Evolutionary conservation across 2,113 vertebrate genomes (phyloP), one percentile per base, ranked within the genome.

Genomic region (Meleagris gallopavo): DNA sequence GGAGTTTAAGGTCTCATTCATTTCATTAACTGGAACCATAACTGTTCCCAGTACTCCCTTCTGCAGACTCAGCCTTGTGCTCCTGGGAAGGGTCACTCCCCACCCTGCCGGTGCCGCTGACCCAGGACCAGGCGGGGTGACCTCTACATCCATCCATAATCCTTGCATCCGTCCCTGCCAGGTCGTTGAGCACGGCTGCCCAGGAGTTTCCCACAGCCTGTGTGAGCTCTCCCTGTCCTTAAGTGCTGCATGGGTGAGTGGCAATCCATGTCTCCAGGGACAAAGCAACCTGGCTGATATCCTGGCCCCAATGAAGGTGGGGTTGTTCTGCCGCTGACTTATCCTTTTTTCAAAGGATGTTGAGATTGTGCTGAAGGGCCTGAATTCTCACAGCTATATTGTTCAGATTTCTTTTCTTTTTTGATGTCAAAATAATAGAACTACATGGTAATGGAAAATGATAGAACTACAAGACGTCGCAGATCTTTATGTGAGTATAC

Each of bases 381-480:
- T 88, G 79, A 58, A 66, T 88, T 80, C 64, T 80, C 64, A 74
- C 21, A 61, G 38, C 27, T 57, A 10, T 72, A 67, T 64, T 85
- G 36, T 83, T 71, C 52, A n/a, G 24, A 58, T 83, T 87, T 88
- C 10, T 60, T 81, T 65, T 67, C 88, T 74, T 20, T 11, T 72
- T 95, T 6, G 0, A 5, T 91, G 74, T 89, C 67, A 92, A 86
- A 92, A 84, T 85, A 92, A 82, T 71, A 64, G 58, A 89, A 62
- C 86, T 78, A 60, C 20, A 43, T 43, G 41, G 41, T 16, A 43
- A 43, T 43, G 16, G 41, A 92, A 86, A 92, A 82, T 85, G 90
- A 84, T 67, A 64, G 58, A 89, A 58, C 86, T 75, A 60, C 16
- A 84, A 85, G 66, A 70, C 60, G 21, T 54, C 72, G 24, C 58